Base-by-base conservation (phyloP, 2,113 vertebrate genomes). In the Lethenteron camtschaticum region DNA sequence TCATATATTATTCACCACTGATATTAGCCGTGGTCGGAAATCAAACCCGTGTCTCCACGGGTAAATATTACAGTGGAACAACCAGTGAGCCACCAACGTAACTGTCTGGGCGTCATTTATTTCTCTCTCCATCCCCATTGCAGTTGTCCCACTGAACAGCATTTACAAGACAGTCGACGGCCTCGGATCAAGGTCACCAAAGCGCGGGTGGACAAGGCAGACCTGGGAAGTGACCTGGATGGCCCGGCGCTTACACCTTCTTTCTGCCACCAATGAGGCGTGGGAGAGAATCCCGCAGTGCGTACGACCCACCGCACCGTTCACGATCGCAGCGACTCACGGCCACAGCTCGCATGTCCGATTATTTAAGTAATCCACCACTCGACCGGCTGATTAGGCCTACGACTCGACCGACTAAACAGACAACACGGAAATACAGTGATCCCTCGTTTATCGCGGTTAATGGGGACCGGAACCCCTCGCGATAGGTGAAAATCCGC, bases 121-220 rank as follows among this genome's bases (percentile, higher is more conserved):
- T 41, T 9, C 1, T 66, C 8, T 66, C 63, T 66, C 24, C 63
- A 9, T n/a, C 24, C 63, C 9, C 63, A 9, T 41, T 41, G 41
- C 63, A 66, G 63, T 24, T 24, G n/a, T 66, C n/a, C 63, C 63
- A n/a, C 63, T 66, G 9, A 66, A n/a, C n/a, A 66, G n/a, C n/a
- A 24, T 66, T 24, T 66, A 66, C 63, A 8, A 24, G 63, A 66
- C 63, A n/a, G n/a, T 66, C n/a, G 63, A 66, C n/a, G 24, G 24
- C 24, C n/a, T 66, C 63, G 24, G n/a, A 24, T 24, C 63, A 66
- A 66, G 24, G 63, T 16, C n/a, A 66, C 63, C 63, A 66, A 66
- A 24, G 24, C 63, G 63, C n/a, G 63, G 63, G 24, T 66, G n/a
- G 63, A 66, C 24, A n/a, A 24, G 63, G 24, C 63, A 66, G 63